These are phyloP conservation scores for Chaetodon trifasciatus DNA, from an alignment of 2,797 vertebrate species.

Conservation along the genomic window DNA sequence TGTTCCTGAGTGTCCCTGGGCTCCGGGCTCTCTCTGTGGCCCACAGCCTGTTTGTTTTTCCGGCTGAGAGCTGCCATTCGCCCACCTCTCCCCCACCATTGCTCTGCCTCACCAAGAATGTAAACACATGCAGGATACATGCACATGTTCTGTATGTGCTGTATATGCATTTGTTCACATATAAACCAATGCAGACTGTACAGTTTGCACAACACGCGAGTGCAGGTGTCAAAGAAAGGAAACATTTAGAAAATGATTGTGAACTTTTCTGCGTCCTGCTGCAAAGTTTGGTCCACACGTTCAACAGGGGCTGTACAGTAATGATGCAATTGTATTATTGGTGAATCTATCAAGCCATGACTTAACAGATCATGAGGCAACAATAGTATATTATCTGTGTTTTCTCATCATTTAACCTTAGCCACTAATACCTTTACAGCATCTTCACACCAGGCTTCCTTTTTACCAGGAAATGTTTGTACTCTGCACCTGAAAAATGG, in stretches of 20 bases:
- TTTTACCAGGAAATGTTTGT: slow-evolving; percentile 66
- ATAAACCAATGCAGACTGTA: slow-evolving; percentile 11
- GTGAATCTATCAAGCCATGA: background rate
- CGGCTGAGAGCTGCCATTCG: slow-evolving; percentile 57
- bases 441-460: slow-evolving; percentile 21
- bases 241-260: background rate
- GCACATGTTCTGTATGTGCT: slow-evolving; percentile 28
- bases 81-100: slow-evolving; percentile 30
- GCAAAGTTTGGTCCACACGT: background rate
- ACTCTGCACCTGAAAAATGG: slow-evolving; percentile 57
- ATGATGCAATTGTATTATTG: background rate
- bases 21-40: slow-evolving; percentile 27
- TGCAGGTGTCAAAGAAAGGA: background rate
- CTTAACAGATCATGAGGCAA: background rate
- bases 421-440: slow-evolving; percentile 16
- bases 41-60: slow-evolving; percentile 84
- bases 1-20: slow-evolving; percentile 69
- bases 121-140: slow-evolving; percentile 62
- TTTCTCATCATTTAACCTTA: background rate
- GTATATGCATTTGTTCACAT: slow-evolving; percentile 16
- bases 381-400: background rate
- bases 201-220: background rate
- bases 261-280: background rate
- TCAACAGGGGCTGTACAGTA: too few species aligned
- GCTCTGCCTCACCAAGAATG: slow-evolving; percentile 75